A percentile compares a stretch with the other conserved stretches of the same genome.
Conservation (phyloP, 1,140 invertebrate species). For the Drosophila grimshawi region DNA sequence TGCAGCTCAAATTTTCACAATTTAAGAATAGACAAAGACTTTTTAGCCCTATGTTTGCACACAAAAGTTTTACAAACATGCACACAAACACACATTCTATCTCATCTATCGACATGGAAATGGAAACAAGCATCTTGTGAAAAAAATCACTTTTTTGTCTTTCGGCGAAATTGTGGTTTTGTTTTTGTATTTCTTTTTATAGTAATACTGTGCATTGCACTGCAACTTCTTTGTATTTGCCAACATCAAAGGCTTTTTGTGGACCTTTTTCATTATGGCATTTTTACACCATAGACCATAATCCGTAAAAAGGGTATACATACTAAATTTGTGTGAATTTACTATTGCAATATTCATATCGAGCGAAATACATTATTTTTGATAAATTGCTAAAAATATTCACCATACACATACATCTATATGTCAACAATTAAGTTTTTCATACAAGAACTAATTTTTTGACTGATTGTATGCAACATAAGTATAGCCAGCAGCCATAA, state of each 20-base stretch:
- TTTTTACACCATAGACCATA: constrained; percentile 30
- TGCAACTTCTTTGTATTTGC: constrained; percentile 66
- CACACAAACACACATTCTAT: constrained; percentile 5
- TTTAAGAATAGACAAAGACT: constrained; percentile 15
- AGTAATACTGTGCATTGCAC: constrained; percentile 32
- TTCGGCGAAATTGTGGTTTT: constrained; percentile 67
- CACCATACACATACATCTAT: no score
- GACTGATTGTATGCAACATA: no score
- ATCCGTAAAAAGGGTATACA: constrained; percentile 19
- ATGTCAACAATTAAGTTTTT: no score
- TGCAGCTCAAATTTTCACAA: constrained; percentile 4
- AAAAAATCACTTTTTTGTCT: constrained; percentile 73
- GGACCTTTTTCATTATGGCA: constrained; percentile 68
- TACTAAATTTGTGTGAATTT: not conserved
- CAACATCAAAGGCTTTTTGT: constrained; percentile 66
- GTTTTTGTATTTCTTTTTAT: constrained; percentile 66
- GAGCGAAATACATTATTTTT: not conserved
- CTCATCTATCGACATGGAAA: constrained; percentile 37
- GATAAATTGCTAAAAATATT: not conserved
- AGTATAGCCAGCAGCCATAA: no score
- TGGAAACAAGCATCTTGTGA: constrained; percentile 59
- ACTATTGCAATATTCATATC: not conserved
- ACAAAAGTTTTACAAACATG: constrained; percentile 7
- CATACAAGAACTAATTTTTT: no score
- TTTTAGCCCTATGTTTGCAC: constrained; percentile 6